Evolutionary conservation across 2,888 invertebrate species (phyloP).

Genomic region (Conus canariensis): DNA sequence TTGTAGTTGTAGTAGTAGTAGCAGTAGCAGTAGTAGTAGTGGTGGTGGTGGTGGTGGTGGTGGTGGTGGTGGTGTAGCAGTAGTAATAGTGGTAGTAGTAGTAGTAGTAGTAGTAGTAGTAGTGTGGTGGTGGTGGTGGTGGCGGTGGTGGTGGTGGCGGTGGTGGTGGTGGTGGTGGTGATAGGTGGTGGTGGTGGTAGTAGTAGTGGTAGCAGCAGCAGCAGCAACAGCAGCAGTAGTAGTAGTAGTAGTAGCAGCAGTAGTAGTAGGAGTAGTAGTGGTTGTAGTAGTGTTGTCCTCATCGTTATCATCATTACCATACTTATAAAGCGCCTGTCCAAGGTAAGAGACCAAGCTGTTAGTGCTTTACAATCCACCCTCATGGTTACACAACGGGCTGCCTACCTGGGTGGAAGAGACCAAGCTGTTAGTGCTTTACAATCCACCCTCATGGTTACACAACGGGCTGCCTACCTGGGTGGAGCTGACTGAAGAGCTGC

Average conservation of each 20-base stretch:
- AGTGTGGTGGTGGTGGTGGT: slow-evolving; percentile 19
- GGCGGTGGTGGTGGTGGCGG: background rate
- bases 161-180: background rate
- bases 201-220: too few relatives aligned
- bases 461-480: too few relatives aligned
- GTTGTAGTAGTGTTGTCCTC: background rate
- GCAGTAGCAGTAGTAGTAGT: slow-evolving; percentile 27
- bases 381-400: too few relatives aligned
- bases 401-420: too few relatives aligned
- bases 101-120: background rate
- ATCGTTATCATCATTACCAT: background rate
- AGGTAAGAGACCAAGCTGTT: too few relatives aligned
- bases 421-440: too few relatives aligned
- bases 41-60: background rate
- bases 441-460: too few relatives aligned
- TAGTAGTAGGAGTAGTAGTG: slow-evolving; percentile 2
- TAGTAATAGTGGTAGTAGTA: background rate
- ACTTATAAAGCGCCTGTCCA: too few relatives aligned
- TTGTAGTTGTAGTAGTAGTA: slow-evolving; percentile 17
- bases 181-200: background rate
- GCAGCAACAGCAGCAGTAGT: background rate
- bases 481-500: too few relatives aligned
- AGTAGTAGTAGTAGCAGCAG: slow-evolving; percentile 29
- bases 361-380: too few relatives aligned
- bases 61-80: background rate